Evolutionary conservation across 1,140 invertebrate species (phyloP), one percentile per base, ranked within the genome.

Genomic region (Conus ventricosus): DNA sequence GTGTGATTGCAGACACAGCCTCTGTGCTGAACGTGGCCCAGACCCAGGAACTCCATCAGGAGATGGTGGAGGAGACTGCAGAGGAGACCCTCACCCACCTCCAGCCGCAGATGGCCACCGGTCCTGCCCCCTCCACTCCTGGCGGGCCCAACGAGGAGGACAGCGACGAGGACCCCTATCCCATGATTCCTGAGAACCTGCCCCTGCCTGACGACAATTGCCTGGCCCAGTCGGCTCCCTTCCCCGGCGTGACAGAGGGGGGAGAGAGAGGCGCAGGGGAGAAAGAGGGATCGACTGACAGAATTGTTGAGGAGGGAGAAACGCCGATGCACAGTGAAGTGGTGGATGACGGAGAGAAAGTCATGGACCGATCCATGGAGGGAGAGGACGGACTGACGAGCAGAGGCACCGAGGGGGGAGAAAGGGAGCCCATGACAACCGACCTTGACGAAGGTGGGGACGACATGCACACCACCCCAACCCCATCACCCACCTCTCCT

Each of bases 131-230:
- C 54, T 25, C 23, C 17, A 5, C 55, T 10, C 15, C 67, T n/a
- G 11, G 6, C 17, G 17, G 11, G 6, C 67, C 67, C 6, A 20
- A 71, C 0, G 67, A 71, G 20, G 85, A 87, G 17, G 85, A 87
- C 10, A 71, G 75, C 85, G 75, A 71, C 85, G 85, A 87, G 23
- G 85, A 87, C n/a, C 71, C 13, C n/a, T 78, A 80, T 15, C 51
- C 76, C 15, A 87, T 87, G 85, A 78, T 55, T 80, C 85, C 85
- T 25, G 75, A 78, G 25, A 80, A 80, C 71, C 85, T 87, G 15
- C 85, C 85, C 8, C 85, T 87, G 5, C 85, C 85, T 8, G 85
- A 87, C 71, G 85, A 87, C 51, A 57, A 51, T 67, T 71, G 85
- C 63, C 23, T 86, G 25, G 25, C 39, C 20, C 10, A 63, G 13